Evolutionary conservation across 2,113 vertebrate genomes (phyloP), one percentile per base, ranked within the genome.

Genomic region (Sylvietta virens): DNA sequence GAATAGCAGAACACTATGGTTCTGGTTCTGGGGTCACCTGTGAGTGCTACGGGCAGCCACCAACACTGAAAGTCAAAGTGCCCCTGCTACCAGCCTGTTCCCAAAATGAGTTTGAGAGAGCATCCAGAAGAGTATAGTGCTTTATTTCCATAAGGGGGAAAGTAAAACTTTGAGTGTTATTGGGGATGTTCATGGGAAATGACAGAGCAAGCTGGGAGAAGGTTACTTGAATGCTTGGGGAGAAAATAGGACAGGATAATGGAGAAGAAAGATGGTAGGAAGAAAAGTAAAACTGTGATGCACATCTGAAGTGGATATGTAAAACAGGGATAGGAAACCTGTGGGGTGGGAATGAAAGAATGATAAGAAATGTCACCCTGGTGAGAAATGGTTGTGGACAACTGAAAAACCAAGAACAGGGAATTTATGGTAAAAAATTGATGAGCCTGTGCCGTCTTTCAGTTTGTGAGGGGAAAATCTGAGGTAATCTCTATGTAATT

Each of bases 41-140:
- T 1, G 1, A 37, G 13, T n/a, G 13, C 4, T 44, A 28, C 0
- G 5, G 47, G 35, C 3, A 45, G 15, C 20, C 22, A 81, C 15
- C 2, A 24, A 58, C 13, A 31, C 5, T 19, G 39, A 67, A 9
- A 33, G 14, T 7, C 9, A 35, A 15, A 54, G 0, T 56, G 9
- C 9, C 14, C 21, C 57, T 65, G 30, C 42, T 28, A 23, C 8
- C 12, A 69, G 13, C 4, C 15, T 40, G 4, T 86, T 92, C 54
- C 44, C 48, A 44, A 83, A 80, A 2, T 37, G 7, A 33, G 2
- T 28, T 57, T 20, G 23, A 70, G 57, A 18, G 6, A 82, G 8
- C 11, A 67, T 21, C 13, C 19, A 6, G 24, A 92, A 53, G 11
- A 26, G 10, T 18, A 15, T 69, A 84, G 11, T 11, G 7, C 9